Evolutionary conservation across 2,888 invertebrate species (phyloP).

Genomic region (Apoda limacodes): DNA sequence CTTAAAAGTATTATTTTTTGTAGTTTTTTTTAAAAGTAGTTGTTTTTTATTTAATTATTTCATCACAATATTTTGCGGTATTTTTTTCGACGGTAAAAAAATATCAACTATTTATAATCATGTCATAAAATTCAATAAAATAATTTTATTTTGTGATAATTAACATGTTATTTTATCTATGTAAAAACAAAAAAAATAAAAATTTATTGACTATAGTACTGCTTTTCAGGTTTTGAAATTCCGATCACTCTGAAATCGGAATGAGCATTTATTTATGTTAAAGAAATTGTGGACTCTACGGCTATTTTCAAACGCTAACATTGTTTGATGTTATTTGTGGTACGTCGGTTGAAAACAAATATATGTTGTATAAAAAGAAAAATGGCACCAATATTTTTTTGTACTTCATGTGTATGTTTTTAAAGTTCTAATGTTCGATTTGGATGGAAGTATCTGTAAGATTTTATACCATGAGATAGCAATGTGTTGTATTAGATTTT

Average conservation of each 20-base stretch:
- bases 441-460: too few relatives aligned
- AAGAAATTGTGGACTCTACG: slow-evolving; percentile 27
- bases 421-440: slow-evolving; percentile 22
- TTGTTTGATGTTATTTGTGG: slow-evolving; percentile 19
- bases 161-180: too few relatives aligned
- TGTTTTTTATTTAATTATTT: too few relatives aligned
- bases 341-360: slow-evolving; percentile 9
- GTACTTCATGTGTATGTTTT: slow-evolving; percentile 18
- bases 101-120: too few relatives aligned
- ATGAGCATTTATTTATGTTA: slow-evolving; percentile 51
- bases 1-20: too few relatives aligned
- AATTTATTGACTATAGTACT: too few relatives aligned
- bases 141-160: too few relatives aligned
- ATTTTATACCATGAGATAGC: slow-evolving; percentile 43
- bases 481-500: too few relatives aligned
- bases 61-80: background rate
- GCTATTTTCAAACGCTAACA: slow-evolving; percentile 15
- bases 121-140: too few relatives aligned
- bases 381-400: slow-evolving; percentile 9
- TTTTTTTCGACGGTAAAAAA: background rate
- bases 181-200: too few relatives aligned
- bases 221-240: too few relatives aligned
- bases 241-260: slow-evolving; percentile 34
- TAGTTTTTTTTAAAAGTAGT: too few relatives aligned
- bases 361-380: slow-evolving; percentile 8